Evolutionary conservation across 1,140 invertebrate species (phyloP), one percentile per base, ranked within the genome.

Genomic region (Heliconius nattereri): DNA sequence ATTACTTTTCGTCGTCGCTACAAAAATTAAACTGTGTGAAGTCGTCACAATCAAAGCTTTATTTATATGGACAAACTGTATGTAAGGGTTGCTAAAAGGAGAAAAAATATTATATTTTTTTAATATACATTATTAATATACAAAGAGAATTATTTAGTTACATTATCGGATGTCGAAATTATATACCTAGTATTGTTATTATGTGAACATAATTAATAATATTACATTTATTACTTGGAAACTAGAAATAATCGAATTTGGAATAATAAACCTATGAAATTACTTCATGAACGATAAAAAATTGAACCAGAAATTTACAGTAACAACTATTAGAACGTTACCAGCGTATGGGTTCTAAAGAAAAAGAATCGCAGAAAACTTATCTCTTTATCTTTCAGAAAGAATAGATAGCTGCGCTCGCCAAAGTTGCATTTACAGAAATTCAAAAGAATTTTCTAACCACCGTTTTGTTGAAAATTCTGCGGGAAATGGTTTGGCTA

Each of bases 361-460:
- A 16, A 77, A 77, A 77, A 29, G 40, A 40, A 71, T 29, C 54
- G 54, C 29, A 72, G 60, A 66, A 78, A 78, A 74, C 37, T 70
- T 49, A 78, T 74, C 54, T 70, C 71, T 78, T 73, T 78, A 78
- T 78, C 73, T 74, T 73, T 54, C 60, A 74, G 54, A 74, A 70
- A 78, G 78, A 78, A 78, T 78, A 78, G 54, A 78, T 78, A 74
- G 54, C 54, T 74, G 3, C 60, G 78, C 72, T 78, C 40, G 37
- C 57, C 49, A 74, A 78, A 78, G 71, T 66, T 70, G 52, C 72
- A 70, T 74, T 60, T 73, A 78, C 60, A 74, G 54, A 54, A 78
- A 74, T 74, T 78, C 57, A 70, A 78, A 78, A 74, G 78, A 78
- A 74, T 74, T 74, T 72, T 70, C 78, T 78, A 74, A 78, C 72